Conservation (phyloP, 2,797 vertebrate species). For the Chaetodon trifasciatus region DNA sequence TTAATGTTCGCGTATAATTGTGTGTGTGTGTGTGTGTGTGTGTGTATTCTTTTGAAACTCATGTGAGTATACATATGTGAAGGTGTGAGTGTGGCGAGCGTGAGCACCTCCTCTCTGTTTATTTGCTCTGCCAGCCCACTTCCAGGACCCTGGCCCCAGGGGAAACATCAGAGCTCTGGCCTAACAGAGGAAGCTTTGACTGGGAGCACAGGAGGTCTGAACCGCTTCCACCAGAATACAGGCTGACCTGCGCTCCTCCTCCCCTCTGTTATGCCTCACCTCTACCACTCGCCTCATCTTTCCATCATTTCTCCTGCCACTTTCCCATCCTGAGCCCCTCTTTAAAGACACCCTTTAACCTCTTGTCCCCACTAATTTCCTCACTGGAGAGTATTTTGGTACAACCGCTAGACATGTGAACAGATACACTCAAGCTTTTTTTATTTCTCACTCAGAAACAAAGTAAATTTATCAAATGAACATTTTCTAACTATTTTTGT, state of each 20-base stretch:
- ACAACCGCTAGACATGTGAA: not conserved
- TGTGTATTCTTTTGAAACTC: constrained; percentile 47
- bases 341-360: constrained; percentile 30
- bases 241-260: constrained; percentile 35
- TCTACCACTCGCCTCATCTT: constrained; percentile 48
- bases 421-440: not conserved
- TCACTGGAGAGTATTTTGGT: not conserved
- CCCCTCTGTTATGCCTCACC: constrained; percentile 38
- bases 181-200: constrained; percentile 81
- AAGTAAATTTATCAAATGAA: not conserved
- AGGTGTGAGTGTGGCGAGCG: constrained; percentile 75
- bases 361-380: not conserved
- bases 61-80: constrained; percentile 70
- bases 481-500: not conserved
- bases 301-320: constrained; percentile 35
- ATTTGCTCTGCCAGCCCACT: constrained; percentile 83
- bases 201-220: constrained; percentile 71
- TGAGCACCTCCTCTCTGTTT: constrained; percentile 77
- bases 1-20: constrained; percentile 34
- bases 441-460: not conserved
- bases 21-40: constrained; percentile 26
- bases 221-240: constrained; percentile 66
- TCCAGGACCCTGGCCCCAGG: constrained; percentile 77
- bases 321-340: constrained; percentile 23
- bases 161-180: constrained; percentile 75